These are phyloP conservation scores for Drosophila carrolli DNA, from an alignment of 1,140 invertebrate genomes.

Conservation along the genomic window DNA sequence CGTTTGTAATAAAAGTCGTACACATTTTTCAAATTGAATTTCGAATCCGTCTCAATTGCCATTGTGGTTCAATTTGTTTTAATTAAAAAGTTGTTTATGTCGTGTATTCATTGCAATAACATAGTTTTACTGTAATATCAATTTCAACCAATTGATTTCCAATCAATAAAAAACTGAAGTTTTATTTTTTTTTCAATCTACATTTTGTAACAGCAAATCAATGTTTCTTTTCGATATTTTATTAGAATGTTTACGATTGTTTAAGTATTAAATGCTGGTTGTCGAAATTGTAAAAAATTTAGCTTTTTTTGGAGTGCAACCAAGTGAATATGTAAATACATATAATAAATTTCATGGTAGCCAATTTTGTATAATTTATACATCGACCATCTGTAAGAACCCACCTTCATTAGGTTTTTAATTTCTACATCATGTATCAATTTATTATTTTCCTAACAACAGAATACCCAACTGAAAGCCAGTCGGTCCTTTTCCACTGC, in stretches of 20 bases:
- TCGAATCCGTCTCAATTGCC: constrained; percentile 1
- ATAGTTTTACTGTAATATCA: constrained; percentile 9
- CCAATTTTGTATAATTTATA: too few relatives aligned
- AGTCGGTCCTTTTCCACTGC: not conserved
- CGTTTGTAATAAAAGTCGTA: not conserved
- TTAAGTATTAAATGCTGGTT: too few relatives aligned
- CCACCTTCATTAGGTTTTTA: not conserved
- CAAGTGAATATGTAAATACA: too few relatives aligned
- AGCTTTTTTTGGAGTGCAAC: too few relatives aligned
- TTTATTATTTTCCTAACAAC: not conserved
- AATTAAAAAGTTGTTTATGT: constrained; percentile 8
- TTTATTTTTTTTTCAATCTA: not conserved
- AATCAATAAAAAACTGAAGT: constrained; percentile 24
- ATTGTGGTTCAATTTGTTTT: constrained; percentile 9
- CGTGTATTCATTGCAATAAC: constrained; percentile 1
- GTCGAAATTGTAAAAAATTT: too few relatives aligned
- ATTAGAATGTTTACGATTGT: not conserved
- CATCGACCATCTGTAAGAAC: too few relatives aligned
- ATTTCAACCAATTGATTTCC: constrained; percentile 24
- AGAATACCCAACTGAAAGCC: not conserved
- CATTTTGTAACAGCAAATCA: not conserved
- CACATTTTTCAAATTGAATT: constrained; percentile 7
- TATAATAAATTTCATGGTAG: too few relatives aligned
- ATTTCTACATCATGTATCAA: not conserved
- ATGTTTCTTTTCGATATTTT: not conserved